Evolutionary conservation across 2,888 invertebrate genomes (phyloP).

Genomic region (Orthonychiurus folsomi): DNA sequence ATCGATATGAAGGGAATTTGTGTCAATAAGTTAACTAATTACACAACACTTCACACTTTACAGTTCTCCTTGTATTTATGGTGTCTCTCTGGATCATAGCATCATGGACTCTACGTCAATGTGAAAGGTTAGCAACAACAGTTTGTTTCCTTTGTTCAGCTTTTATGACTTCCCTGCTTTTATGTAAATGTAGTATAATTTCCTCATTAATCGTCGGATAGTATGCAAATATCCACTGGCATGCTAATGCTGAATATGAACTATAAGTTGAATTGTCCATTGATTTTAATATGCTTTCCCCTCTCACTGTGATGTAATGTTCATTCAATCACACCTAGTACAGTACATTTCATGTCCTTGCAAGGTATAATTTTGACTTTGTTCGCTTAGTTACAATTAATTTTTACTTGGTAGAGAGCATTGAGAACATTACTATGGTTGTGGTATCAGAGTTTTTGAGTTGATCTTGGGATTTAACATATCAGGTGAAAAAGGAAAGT

Average conservation of each 20-base stretch:
- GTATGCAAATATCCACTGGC: not conserved
- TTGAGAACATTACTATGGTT: not conserved
- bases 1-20: not conserved
- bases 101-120: slow-evolving; percentile 96
- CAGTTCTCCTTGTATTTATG: slow-evolving; percentile 94
- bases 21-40: too few relatives aligned
- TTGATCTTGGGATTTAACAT: not conserved
- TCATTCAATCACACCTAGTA: not conserved
- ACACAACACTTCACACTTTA: too few relatives aligned
- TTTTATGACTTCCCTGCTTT: not conserved
- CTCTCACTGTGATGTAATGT: not conserved
- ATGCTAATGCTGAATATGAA: not conserved
- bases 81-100: slow-evolving; percentile 99
- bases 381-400: not conserved
- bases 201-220: too few relatives aligned
- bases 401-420: not conserved
- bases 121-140: slow-evolving; percentile 72
- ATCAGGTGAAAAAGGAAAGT: too few relatives aligned
- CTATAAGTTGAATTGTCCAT: not conserved
- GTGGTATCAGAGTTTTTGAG: not conserved
- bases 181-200: not conserved
- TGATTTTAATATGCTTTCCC: not conserved
- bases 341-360: too few relatives aligned
- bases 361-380: not conserved
- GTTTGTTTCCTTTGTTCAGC: not conserved